These are phyloP conservation scores for Patella caerulea DNA, from an alignment of 2,888 invertebrate species.

Conservation along the genomic window DNA sequence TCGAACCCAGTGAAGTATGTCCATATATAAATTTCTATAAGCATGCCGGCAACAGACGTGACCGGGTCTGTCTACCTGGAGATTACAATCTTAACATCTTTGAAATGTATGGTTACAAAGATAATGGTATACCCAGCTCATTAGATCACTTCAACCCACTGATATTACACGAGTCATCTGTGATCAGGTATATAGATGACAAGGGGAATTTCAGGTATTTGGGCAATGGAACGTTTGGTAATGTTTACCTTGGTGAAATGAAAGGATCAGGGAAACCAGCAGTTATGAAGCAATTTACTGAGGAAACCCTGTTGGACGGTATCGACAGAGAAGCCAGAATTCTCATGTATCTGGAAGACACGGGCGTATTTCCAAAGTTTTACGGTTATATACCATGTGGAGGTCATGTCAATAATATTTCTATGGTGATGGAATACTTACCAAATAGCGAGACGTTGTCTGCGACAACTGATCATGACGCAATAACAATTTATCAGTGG, in stretches of 20 bases:
- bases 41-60: too few species aligned
- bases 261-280: not conserved
- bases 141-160: conserved; percentile 7
- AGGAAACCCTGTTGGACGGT: not conserved
- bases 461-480: not conserved
- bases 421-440: conserved; percentile 1
- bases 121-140: not conserved
- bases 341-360: conserved; percentile 6
- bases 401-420: not conserved
- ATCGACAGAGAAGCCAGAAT: not conserved
- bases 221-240: conserved; percentile 13
- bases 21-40: too few species aligned
- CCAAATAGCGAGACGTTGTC: not conserved
- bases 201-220: conserved; percentile 5
- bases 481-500: not conserved
- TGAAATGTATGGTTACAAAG: conserved; percentile 8
- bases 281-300: conserved; percentile 11
- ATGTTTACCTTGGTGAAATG: conserved; percentile 18
- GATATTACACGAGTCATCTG: conserved; percentile 13
- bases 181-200: conserved; percentile 13
- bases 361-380: conserved; percentile 6
- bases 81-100: not conserved
- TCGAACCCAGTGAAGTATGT: too few species aligned
- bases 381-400: conserved; percentile 1
- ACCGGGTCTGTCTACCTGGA: not conserved